A percentile compares a stretch with the other conserved stretches of the same genome.
Conservation (phyloP, 2,797 vertebrate species). For the Thamnophis elegans region DNA sequence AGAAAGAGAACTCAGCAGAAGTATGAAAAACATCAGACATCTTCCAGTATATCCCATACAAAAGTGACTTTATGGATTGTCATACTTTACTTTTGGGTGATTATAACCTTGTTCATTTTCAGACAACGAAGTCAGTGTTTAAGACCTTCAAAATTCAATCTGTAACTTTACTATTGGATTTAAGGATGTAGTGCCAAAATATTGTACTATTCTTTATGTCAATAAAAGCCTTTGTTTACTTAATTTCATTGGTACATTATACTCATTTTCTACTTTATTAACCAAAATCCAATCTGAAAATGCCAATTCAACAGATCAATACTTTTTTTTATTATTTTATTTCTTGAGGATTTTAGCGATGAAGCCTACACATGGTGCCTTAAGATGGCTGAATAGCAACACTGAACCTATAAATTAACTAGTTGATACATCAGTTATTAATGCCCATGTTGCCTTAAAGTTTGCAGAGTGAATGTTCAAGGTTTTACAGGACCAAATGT, state of each 20-base stretch:
- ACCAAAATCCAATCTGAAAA: neutral
- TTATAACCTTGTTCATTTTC: neutral
- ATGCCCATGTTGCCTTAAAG: neutral
- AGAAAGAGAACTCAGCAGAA: conserved; percentile 4
- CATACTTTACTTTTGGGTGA: neutral
- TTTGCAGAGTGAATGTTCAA: neutral
- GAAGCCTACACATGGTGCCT: neutral
- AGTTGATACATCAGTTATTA: neutral
- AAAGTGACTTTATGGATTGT: conserved; percentile 8
- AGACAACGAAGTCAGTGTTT: neutral
- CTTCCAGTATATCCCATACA: conserved; percentile 14
- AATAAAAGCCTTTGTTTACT: neutral
- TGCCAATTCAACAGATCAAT: neutral
- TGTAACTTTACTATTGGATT: neutral
- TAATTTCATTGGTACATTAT: neutral
- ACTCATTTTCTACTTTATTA: neutral
- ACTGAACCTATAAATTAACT: neutral
- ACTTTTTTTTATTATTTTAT: neutral
- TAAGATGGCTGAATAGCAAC: neutral
- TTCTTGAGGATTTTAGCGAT: neutral
- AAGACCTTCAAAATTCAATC: neutral
- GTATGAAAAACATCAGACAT: neutral
- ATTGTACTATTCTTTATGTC: neutral
- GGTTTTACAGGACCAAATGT: neutral
- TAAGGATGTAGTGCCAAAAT: neutral